Evolutionary conservation across 1,140 invertebrate species (phyloP), one percentile per base, ranked within the genome.

Genomic region (Antheraea pernyi): DNA sequence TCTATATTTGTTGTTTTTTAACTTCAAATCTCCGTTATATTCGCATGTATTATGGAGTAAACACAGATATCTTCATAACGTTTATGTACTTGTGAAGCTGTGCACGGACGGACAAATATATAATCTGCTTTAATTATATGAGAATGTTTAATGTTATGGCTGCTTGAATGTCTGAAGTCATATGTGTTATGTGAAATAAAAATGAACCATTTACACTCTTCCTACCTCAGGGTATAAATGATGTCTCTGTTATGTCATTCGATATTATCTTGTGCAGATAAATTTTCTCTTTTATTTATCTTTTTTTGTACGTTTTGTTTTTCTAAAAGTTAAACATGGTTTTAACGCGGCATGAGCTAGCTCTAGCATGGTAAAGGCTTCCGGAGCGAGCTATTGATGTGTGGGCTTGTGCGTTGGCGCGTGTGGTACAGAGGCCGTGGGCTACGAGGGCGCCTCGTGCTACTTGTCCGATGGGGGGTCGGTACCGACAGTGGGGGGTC

Each of bases 361-460:
- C 9, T 36, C 19, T 22, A 13, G 19, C 18, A 61, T 30, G 19
- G 3, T 30, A 13, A 61, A 13, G 11, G 36, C 60, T 61, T 61
- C 60, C 18, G 19, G 60, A 9, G 19, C 13, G 10, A 9, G 19
- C 10, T 61, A 22, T 61, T 36, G 36, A 61, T 61, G 46, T 53
- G 46, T n/a, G 64, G 42, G n/a, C n/a, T n/a, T n/a, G n/a, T n/a
- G n/a, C n/a, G n/a, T 48, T 19, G n/a, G 10, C 39, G 7, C 64
- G 46, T 9, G 19, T 64, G 53, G 53, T 37, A 9, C 76, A 91
- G 88, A 89, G 68, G 75, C 84, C 8, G 80, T 85, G 7, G 84
- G 84, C 30, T 88, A 87, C 72, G 83, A 83, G 7, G 80, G 79
- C 9, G 82, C 81, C 18, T 80, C 81, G 11, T 83, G 78, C 22